Evolutionary conservation across 2,113 vertebrate genomes (phyloP), one percentile per base, ranked within the genome.

Genomic region (Aleadryas rufinucha): DNA sequence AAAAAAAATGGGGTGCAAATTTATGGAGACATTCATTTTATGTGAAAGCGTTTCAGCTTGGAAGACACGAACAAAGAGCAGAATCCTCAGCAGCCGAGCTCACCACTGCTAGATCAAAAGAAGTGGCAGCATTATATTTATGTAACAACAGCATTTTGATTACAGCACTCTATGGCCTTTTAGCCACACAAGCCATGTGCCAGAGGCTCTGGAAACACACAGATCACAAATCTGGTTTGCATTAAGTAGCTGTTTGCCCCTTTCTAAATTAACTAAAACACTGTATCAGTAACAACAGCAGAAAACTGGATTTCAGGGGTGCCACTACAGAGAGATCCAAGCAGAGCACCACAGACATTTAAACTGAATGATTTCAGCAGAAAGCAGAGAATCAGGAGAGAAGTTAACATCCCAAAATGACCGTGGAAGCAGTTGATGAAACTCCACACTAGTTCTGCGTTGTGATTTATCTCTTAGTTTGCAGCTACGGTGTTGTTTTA

Each of bases 201-300:
- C 94, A 95, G 87, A 94, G 92, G 96, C 96, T 96, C 92, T 94
- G 95, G 79, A 95, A 96, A 92, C 77, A 95, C 78, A 90, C 37
- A 89, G 90, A 93, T 33, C 93, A 42, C 87, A 96, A 96, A 95
- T 94, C 91, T 97, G 96, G 84, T 95, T 96, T 95, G 70, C 66
- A 96, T 97, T 94, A 96, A 71, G 68, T 7, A 57, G 64, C 72
- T 69, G 83, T 66, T 93, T 88, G 90, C 95, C 86, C 92, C 72
- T 91, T 95, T 90, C 95, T 85, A 87, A 85, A 50, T 86, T 23
- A 42, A 57, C 77, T 93, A 37, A 65, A 95, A 92, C 95, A 89
- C 60, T 93, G 71, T 7, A 89, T 47, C 89, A 57, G 39, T n/a
- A 90, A 71, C 31, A 90, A 75, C 39, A 39, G 86, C 72, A 80